Evolutionary conservation across 1,140 invertebrate species (phyloP), one percentile per base, ranked within the genome.

Genomic region (Mamestra configurata): DNA sequence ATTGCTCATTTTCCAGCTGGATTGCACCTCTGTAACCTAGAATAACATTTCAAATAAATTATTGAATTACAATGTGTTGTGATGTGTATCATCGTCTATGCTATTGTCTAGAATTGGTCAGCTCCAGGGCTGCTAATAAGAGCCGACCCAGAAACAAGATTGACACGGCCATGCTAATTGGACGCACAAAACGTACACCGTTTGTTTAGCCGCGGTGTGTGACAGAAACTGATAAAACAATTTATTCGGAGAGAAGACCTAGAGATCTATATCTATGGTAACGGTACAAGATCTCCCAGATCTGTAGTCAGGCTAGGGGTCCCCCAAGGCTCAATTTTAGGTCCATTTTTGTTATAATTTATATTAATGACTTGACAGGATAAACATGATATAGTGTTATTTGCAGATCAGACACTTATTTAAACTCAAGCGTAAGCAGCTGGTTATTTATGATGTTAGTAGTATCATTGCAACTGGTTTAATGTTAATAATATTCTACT

Each of bases 1-100:
- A 76, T 61, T 80, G 78, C 82, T 82, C 53, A 86, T 84, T 81
- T 84, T 82, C 82, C 79, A 57, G 55, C 73, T 55, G 80, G 49
- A 78, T 83, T 82, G 77, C 81, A 80, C 79, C 77, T 57, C 53
- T 71, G 53, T 79, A 79, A 81, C 77, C 79, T 76, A 79, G 57
- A 77, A 57, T 85, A 84, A 82, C 79, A 83, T 83, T 86, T 86
- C 15, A 10, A 18, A 76, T 49, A 61, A 61, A 55, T 15, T 73
- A 24, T 73, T 18, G n/a, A n/a, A 35, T 59, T 57, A 40, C 71
- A 8, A 40, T 10, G 43, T 1, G 8, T 43, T 1, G 8, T 43
- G 27, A 57, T 43, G 7, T 73, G 1, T 27, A 27, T 40, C 18
- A 24, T 73, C 4, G n/a, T 31, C 13, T 24, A 31, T 43, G 18